Conservation (phyloP, 2,888 invertebrate species). For the Oligia fasciuncula region DNA sequence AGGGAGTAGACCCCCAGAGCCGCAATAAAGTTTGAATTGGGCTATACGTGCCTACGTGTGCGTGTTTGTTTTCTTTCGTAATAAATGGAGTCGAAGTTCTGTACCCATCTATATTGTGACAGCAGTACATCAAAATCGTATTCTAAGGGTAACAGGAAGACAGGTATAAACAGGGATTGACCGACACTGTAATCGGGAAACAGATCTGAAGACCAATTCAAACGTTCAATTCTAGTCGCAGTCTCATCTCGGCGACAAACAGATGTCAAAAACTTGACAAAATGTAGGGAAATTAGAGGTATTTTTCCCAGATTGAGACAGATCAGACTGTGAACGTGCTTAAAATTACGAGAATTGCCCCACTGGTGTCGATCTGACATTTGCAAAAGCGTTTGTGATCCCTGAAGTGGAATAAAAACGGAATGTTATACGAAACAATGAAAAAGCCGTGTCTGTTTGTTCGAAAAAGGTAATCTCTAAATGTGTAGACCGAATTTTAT, state of each 20-base stretch:
- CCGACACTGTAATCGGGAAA: conserved; percentile 3
- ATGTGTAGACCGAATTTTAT: neutral
- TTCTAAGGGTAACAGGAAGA: conserved; percentile 5
- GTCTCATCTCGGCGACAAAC: too few relatives aligned
- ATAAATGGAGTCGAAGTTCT: neutral
- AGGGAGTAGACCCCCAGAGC: too few relatives aligned
- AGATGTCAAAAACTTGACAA: too few relatives aligned
- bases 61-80: neutral
- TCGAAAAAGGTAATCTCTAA: neutral
- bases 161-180: neutral
- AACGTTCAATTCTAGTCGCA: too few relatives aligned
- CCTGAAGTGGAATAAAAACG: neutral
- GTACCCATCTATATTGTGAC: neutral
- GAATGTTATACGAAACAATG: neutral
- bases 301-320: too few relatives aligned
- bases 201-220: neutral
- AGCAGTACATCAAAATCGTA: neutral
- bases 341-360: too few relatives aligned
- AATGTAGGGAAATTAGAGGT: too few relatives aligned
- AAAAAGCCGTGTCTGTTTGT: neutral
- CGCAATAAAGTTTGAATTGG: too few relatives aligned
- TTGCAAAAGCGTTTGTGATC: neutral
- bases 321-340: too few relatives aligned
- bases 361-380: neutral
- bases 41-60: too few relatives aligned